phyloP scores from a whole-genome alignment of 2,113 vertebrate genomes.

The Arvicanthis niloticus region DNA sequence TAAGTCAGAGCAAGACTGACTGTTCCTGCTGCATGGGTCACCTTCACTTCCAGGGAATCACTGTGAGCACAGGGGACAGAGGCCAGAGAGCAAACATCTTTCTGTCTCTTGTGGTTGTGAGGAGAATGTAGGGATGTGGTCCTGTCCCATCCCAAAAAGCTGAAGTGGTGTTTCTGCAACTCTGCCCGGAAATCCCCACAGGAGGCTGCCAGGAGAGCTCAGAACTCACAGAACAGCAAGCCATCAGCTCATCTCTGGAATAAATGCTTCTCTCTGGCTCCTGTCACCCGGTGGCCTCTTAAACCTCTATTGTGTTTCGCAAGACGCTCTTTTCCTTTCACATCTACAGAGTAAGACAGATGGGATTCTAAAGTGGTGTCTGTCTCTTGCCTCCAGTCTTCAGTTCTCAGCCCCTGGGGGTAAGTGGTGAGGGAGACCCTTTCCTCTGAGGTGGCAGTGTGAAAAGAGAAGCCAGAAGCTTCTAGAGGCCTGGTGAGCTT shows the following conservation, averaged over 20 bases:
- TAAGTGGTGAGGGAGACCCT: no score
- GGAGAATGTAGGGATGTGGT: not conserved
- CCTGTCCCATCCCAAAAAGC: not conserved
- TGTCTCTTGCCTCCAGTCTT: not conserved
- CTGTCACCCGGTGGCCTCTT: not conserved
- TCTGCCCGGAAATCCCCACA: fast-evolving
- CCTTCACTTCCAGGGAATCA: no score
- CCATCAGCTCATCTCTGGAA: fast-evolving
- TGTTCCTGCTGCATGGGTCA: not conserved
- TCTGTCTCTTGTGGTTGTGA: not conserved
- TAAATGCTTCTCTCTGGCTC: not conserved
- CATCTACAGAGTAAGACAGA: not conserved
- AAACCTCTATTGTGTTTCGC: not conserved
- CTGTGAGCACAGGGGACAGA: not conserved
- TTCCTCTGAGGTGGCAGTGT: not conserved
- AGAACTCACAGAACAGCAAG: not conserved
- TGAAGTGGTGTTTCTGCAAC: not conserved
- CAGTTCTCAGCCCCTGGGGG: fast-evolving
- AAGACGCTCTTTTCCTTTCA: not conserved
- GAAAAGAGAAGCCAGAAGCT: no score
- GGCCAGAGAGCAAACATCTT: not conserved
- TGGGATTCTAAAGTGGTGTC: not conserved
- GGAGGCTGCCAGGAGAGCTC: fast-evolving
- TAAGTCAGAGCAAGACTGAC: not conserved
- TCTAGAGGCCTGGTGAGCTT: not conserved